Evolutionary conservation across 1,140 invertebrate species (phyloP).

Genomic region (Glomeris maerens): DNA sequence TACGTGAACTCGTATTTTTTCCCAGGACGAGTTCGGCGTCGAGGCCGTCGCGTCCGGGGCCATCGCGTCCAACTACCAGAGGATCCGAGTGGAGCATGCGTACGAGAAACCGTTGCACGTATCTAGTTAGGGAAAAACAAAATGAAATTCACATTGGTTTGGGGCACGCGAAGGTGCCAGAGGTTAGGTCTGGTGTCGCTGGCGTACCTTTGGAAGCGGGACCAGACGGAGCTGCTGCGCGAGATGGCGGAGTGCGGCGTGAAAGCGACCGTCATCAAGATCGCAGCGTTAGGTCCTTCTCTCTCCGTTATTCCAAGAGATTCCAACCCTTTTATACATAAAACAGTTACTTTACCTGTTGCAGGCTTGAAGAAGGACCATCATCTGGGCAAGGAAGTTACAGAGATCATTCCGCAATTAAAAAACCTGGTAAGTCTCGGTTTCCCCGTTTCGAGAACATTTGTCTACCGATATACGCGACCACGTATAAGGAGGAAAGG

Average conservation of each 20-base stretch:
- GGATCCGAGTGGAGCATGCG: constrained; percentile 94
- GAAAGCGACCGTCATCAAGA: constrained; percentile 91
- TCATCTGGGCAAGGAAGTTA: constrained; percentile 75
- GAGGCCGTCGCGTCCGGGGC: constrained; percentile 92
- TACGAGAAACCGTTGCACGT: constrained; percentile 50
- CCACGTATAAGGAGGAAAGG: constrained; percentile 56
- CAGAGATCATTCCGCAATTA: constrained; percentile 70
- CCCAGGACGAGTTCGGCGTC: constrained; percentile 59
- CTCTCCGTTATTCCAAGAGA: too few relatives aligned
- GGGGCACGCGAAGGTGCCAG: constrained; percentile 56
- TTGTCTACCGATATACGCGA: too few relatives aligned
- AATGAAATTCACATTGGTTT: too few relatives aligned
- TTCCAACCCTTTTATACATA: too few relatives aligned
- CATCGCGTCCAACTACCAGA: constrained; percentile 95
- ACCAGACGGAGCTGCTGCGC: constrained; percentile 85
- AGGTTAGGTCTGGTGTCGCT: constrained; percentile 75
- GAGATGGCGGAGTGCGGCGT: constrained; percentile 92
- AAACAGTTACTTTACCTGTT: neutral
- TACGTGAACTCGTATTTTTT: too few relatives aligned
- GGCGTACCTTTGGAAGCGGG: constrained; percentile 83
- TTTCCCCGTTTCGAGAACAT: too few relatives aligned
- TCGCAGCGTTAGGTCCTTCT: constrained; percentile 61
- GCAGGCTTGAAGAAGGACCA: constrained; percentile 54
- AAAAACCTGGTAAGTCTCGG: constrained; percentile 52
- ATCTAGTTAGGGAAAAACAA: too few relatives aligned